Evolutionary conservation across 2,888 invertebrate species (phyloP).

Genomic region (Pseudanteris insignis): DNA sequence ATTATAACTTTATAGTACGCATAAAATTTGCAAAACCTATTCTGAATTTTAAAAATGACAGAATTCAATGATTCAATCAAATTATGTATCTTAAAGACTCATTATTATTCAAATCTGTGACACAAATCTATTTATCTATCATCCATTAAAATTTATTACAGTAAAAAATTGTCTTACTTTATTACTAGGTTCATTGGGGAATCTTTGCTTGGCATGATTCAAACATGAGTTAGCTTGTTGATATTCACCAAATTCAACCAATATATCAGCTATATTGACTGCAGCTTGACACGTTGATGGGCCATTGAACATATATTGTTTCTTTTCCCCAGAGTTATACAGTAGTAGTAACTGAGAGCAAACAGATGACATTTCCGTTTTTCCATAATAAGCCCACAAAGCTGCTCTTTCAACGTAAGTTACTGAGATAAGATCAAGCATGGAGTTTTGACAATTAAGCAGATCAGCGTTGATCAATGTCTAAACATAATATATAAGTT

Average conservation of each 20-base stretch:
- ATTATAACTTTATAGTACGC: too few species aligned
- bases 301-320: conserved; percentile 71
- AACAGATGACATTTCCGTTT: conserved; percentile 83
- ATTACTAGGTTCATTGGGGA: conserved; percentile 72
- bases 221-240: conserved; percentile 70
- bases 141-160: neutral
- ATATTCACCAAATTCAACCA: conserved; percentile 71
- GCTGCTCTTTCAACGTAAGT: conserved; percentile 85
- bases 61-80: too few species aligned
- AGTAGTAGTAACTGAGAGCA: conserved; percentile 82
- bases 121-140: too few species aligned
- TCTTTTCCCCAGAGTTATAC: conserved; percentile 75
- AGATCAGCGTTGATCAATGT: conserved; percentile 85
- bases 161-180: conserved; percentile 47
- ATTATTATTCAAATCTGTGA: too few species aligned
- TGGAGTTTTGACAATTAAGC: conserved; percentile 84
- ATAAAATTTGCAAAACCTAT: too few species aligned
- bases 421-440: conserved; percentile 82
- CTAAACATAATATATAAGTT: conserved; percentile 68
- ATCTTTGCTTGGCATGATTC: conserved; percentile 72
- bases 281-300: conserved; percentile 77
- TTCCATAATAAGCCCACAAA: conserved; percentile 89
- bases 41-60: too few species aligned
- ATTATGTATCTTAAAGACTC: too few species aligned
- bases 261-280: conserved; percentile 73